Evolutionary conservation across 2,888 invertebrate genomes (phyloP), one percentile per base, ranked within the genome.

Genomic region (Rhodophaea formosa): DNA sequence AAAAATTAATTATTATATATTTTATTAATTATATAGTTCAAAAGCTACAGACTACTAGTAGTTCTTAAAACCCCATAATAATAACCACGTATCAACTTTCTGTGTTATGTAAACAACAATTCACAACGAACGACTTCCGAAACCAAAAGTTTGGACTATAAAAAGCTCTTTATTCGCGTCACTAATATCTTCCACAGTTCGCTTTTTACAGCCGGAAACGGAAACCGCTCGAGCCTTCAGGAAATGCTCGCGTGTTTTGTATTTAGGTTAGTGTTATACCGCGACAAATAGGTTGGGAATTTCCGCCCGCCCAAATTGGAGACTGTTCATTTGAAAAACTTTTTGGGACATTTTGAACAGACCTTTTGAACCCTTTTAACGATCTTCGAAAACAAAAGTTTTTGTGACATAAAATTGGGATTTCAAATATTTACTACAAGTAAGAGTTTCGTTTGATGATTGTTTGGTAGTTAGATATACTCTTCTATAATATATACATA

Each of bases 181-280:
- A 66, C 70, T 64, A 69, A 71, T 71, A 72, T 69, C 79, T 75
- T 75, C 69, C 70, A 69, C 70, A 77, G 80, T 69, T 77, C 77
- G 82, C 82, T 86, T 86, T 86, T 87, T 86, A 86, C 84, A 79
- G 77, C 82, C 76, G 88, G 88, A 89, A 86, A 46, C 86, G 90
- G 89, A 89, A 86, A 84, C 82, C 75, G 79, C 83, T 84, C 80
- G 82, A 84, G 84, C 85, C 84, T 88, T 77, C 87, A 86, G 89
- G 90, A 89, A 88, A 86, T 76, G 89, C 83, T 88, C 79, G 89
- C 89, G 90, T 88, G 90, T 87, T 86, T 81, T 77, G 74, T 73
- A 65, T 70, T 74, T 72, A 79, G 72, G 77, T 67, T 68, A 68
- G 73, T 65, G 68, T 64, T 72, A 75, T 73, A 84, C 66, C 62